Conservation (phyloP, 2,888 invertebrate species). For the Trichacis sp. region DNA sequence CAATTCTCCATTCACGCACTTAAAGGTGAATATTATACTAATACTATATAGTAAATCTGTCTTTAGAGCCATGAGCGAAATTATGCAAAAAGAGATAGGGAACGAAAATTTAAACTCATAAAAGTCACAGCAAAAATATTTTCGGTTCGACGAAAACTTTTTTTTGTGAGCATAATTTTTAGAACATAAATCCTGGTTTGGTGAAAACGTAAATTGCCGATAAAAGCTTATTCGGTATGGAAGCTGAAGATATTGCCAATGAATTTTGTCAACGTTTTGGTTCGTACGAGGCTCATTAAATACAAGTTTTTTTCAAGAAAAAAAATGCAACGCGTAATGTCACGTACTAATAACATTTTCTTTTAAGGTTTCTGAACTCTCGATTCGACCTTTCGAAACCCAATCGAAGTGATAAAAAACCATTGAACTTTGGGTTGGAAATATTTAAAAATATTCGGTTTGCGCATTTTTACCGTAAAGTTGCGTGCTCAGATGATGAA, state of each 20-base stretch:
- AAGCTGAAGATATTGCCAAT: slow-evolving; percentile 47
- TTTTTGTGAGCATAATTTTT: background rate
- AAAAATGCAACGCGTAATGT: background rate
- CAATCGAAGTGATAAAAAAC: background rate
- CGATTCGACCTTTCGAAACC: slow-evolving; percentile 12
- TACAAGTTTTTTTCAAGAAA: too few relatives aligned
- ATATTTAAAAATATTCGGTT: too few relatives aligned
- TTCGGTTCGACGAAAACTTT: too few relatives aligned
- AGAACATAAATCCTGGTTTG: slow-evolving; percentile 64
- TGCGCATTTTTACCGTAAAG: too few relatives aligned
- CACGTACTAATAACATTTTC: too few relatives aligned
- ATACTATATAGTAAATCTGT: slow-evolving; percentile 73
- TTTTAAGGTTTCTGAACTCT: slow-evolving; percentile 20
- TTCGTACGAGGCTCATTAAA: too few relatives aligned
- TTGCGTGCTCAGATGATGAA: too few relatives aligned
- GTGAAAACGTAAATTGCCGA: slow-evolving; percentile 57
- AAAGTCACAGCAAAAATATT: slow-evolving; percentile 21
- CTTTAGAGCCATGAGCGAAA: slow-evolving; percentile 69
- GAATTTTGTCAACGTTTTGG: too few relatives aligned
- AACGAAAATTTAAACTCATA: slow-evolving; percentile 22
- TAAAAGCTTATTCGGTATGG: slow-evolving; percentile 16
- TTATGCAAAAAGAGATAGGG: slow-evolving; percentile 60
- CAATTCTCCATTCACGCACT: too few relatives aligned
- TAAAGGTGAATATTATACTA: too few relatives aligned
- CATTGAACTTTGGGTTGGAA: too few relatives aligned